Evolutionary conservation across 2,113 vertebrate species (phyloP).

Genomic region (Nymphicus hollandicus): DNA sequence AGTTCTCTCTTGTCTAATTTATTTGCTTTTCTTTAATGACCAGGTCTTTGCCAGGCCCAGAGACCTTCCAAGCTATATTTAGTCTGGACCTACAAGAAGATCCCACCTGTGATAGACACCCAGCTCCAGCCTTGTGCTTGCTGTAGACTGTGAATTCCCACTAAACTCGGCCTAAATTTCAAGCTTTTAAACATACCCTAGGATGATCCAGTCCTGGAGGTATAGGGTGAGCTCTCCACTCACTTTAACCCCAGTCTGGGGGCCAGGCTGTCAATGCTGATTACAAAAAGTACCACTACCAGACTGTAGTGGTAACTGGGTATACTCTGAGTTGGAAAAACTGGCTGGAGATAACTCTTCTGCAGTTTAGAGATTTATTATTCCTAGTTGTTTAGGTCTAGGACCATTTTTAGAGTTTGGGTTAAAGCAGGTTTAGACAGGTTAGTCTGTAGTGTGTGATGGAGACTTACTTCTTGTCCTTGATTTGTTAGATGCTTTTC

Average conservation of each 20-base stretch:
- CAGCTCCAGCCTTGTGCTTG: neutral
- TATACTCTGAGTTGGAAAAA: neutral
- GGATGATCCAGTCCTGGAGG: neutral
- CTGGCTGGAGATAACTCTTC: neutral
- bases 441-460: neutral
- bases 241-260: neutral
- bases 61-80: neutral
- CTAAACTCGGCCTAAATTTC: neutral
- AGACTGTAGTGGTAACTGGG: neutral
- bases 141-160: neutral
- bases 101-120: neutral
- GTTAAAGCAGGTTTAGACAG: neutral
- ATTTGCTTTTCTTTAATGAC: conserved; percentile 1
- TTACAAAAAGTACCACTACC: neutral
- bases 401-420: neutral
- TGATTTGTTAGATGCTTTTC: neutral
- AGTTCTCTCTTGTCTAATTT: neutral
- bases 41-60: neutral
- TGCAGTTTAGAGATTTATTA: neutral
- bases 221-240: neutral
- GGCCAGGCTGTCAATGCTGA: neutral
- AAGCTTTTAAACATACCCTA: neutral
- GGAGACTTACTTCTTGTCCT: neutral
- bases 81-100: neutral
- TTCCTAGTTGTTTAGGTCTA: neutral